Percentiles rank a stretch among this genome's conserved stretches.
Conservation (phyloP, 2,113 vertebrate genomes). For the Anolis sagrei region DNA sequence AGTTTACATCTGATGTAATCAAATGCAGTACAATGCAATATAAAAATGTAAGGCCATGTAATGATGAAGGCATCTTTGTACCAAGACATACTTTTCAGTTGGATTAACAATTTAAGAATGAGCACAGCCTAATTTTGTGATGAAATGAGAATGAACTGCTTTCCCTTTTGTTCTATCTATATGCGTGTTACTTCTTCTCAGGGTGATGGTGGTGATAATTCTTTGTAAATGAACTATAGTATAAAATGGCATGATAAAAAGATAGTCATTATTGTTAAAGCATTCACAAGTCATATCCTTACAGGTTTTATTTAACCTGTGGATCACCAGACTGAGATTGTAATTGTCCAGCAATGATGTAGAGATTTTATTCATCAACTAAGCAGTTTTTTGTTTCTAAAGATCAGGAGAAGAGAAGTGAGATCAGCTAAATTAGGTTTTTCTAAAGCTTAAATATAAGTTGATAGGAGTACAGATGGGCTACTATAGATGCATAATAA, state of each 20-base stretch:
- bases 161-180: neutral
- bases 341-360: neutral
- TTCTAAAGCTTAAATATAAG: conserved; percentile 44
- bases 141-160: neutral
- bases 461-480: conserved; percentile 46
- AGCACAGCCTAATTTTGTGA: neutral
- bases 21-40: too few species aligned
- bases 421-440: conserved; percentile 41
- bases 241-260: neutral
- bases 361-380: conserved; percentile 28
- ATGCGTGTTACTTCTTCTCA: neutral
- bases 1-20: neutral
- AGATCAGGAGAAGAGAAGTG: conserved; percentile 6
- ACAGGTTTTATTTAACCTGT: neutral
- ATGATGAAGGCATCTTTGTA: too few species aligned
- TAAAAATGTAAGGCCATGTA: too few species aligned
- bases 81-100: neutral
- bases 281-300: neutral
- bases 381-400: conserved; percentile 45
- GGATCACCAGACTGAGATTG: conserved; percentile 24
- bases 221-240: neutral
- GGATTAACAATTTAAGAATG: neutral
- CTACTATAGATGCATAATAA: conserved; percentile 48
- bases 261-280: neutral
- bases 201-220: neutral